Percentiles rank a stretch among this genome's conserved stretches.
Evolutionary conservation across 2,888 invertebrate species (phyloP).

Genomic region (Copidosoma aretas): DNA sequence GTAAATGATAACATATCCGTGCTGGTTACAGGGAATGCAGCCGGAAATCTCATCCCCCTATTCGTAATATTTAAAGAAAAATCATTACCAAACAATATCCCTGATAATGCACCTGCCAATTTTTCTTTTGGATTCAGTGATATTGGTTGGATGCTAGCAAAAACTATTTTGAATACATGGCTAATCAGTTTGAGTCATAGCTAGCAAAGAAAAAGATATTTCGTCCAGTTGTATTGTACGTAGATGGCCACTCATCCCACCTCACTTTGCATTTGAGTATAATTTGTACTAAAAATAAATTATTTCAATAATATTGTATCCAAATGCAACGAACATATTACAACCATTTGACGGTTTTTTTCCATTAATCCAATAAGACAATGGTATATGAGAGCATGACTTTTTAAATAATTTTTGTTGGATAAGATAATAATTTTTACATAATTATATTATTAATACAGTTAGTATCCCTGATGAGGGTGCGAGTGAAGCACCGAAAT

Average conservation of each 20-base stretch:
- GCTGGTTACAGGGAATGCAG: background rate
- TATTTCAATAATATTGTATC: background rate
- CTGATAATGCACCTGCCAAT: background rate
- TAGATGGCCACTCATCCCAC: background rate
- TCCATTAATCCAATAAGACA: too few relatives aligned
- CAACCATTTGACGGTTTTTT: background rate
- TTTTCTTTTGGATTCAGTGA: background rate
- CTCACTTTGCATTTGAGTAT: background rate
- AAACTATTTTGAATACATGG: background rate
- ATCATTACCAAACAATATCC: background rate
- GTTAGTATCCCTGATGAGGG: too few relatives aligned
- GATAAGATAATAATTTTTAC: too few relatives aligned
- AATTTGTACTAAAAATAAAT: background rate
- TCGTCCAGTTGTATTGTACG: background rate
- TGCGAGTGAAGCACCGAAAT: too few relatives aligned
- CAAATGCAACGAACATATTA: background rate
- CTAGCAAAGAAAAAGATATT: background rate
- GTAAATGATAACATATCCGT: background rate
- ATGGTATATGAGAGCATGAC: too few relatives aligned
- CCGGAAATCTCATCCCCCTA: background rate
- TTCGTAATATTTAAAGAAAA: background rate
- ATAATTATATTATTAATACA: too few relatives aligned
- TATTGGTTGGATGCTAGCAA: background rate
- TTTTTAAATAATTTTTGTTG: too few relatives aligned
- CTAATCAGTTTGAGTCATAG: background rate